Evolutionary conservation across 2,797 vertebrate genomes (phyloP).

Genomic region (Phataginus tricuspis): DNA sequence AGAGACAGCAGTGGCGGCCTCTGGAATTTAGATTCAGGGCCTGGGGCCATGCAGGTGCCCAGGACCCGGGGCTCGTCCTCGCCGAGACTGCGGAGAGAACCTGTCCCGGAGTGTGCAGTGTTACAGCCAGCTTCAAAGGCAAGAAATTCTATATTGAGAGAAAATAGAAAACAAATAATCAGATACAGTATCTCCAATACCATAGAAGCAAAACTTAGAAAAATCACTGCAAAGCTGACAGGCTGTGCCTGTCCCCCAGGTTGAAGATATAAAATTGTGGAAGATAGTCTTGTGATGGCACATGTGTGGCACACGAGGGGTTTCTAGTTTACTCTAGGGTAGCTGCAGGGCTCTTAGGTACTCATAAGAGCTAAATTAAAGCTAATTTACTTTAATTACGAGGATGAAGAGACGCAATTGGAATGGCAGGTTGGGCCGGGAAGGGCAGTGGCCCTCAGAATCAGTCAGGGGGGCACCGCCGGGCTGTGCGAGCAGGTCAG

Average conservation of each 20-base stretch:
- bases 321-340: neutral
- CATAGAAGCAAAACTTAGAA: neutral
- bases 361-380: neutral
- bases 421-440: neutral
- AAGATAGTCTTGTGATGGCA: neutral
- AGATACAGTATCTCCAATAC: neutral
- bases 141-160: neutral
- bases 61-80: neutral
- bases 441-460: neutral
- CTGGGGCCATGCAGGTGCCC: too few species aligned
- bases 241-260: neutral
- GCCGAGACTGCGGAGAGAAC: neutral
- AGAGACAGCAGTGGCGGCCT: neutral
- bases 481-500: fast-evolving
- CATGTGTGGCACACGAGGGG: neutral
- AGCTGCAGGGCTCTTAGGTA: neutral
- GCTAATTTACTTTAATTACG: neutral
- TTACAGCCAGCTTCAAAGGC: neutral
- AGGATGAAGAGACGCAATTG: neutral
- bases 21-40: neutral
- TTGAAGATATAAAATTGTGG: neutral
- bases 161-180: neutral
- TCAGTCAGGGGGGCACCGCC: neutral
- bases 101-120: neutral
- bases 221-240: neutral